A percentile compares a stretch with the other conserved stretches of the same genome.
Conservation (phyloP, 2,113 vertebrate genomes). For the Tinamus guttatus region DNA sequence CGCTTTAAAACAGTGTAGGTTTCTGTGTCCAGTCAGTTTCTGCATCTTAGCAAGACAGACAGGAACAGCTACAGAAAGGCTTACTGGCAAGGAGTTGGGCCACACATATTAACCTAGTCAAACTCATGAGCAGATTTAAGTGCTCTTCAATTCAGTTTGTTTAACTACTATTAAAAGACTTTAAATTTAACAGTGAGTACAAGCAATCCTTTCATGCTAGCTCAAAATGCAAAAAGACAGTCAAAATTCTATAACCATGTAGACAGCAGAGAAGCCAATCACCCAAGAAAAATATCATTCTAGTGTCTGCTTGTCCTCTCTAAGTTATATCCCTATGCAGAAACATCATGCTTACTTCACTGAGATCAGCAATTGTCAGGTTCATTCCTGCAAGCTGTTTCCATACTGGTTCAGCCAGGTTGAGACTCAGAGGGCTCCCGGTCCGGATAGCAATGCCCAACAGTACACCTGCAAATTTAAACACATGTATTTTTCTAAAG, state of each 20-base stretch:
- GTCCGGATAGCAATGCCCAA: slow-evolving; percentile 97
- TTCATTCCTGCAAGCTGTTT: slow-evolving; percentile 99
- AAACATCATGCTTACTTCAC: slow-evolving; percentile 83
- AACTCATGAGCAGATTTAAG: background rate
- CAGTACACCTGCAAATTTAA: slow-evolving; percentile 86
- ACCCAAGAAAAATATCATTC: background rate
- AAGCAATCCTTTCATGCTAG: background rate
- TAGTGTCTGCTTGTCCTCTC: background rate
- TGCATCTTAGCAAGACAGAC: background rate
- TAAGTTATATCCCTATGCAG: background rate
- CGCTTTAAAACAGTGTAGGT: background rate
- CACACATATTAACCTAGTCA: background rate
- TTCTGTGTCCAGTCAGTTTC: background rate
- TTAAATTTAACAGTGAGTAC: background rate
- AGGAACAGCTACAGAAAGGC: background rate
- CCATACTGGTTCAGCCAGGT: slow-evolving; percentile 97
- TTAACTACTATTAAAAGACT: background rate
- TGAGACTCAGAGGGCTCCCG: slow-evolving; percentile 96
- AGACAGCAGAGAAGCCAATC: background rate
- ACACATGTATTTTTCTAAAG: background rate
- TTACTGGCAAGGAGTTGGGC: background rate
- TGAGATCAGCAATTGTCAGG: slow-evolving; percentile 98
- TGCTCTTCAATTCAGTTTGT: background rate
- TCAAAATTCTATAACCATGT: background rate
- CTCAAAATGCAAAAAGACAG: background rate